Conservation (phyloP, 2,113 vertebrate species). For the Ophiodon elongatus region DNA sequence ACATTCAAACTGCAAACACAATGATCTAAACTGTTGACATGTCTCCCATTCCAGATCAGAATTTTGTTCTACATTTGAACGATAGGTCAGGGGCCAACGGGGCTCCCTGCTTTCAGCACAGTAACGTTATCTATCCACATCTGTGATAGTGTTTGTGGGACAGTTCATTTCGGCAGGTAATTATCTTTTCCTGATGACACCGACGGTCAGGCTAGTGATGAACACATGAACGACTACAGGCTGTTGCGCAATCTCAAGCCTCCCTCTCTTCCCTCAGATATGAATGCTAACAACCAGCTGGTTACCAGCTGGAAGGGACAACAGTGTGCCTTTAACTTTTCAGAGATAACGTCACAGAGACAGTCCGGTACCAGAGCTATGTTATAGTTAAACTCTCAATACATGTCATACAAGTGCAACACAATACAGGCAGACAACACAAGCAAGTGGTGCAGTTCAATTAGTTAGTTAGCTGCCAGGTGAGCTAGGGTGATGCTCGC, state of each 20-base stretch:
- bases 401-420: neutral
- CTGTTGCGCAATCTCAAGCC: neutral
- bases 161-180: too few species aligned
- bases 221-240: neutral
- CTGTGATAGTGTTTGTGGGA: neutral
- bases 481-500: conserved; percentile 2
- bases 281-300: neutral
- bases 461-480: neutral
- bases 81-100: neutral
- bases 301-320: neutral
- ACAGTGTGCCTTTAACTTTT: neutral
- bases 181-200: neutral
- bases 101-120: neutral
- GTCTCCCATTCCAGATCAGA: neutral
- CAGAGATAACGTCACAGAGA: too few species aligned
- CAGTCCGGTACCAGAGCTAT: neutral
- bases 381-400: neutral
- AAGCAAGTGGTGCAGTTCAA: neutral
- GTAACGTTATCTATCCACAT: neutral
- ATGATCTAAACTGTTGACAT: neutral
- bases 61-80: neutral
- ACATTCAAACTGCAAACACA: neutral
- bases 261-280: neutral
- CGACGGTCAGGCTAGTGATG: neutral
- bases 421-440: neutral